Evolutionary conservation across 2,888 invertebrate genomes (phyloP).

Genomic region (Pammene fasciana): DNA sequence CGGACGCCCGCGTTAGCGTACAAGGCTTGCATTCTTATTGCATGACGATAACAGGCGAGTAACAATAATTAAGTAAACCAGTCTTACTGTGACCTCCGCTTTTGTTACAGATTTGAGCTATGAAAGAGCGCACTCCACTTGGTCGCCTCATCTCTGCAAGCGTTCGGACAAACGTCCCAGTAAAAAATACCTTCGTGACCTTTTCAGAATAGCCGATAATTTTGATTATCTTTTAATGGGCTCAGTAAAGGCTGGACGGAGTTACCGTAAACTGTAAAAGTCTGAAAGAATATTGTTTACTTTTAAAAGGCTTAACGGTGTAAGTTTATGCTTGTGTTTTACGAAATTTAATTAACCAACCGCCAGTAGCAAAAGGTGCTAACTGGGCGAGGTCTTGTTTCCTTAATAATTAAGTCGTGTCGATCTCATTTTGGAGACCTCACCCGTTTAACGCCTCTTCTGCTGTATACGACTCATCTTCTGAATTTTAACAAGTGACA

Average conservation of each 20-base stretch:
- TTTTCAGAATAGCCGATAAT: constrained; percentile 38
- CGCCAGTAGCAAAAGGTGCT: too few species aligned
- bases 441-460: too few species aligned
- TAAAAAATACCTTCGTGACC: constrained; percentile 40
- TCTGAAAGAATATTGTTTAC: not conserved
- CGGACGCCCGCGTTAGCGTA: constrained; percentile 60
- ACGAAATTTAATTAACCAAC: not conserved
- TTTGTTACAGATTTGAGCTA: not conserved
- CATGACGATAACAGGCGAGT: not conserved
- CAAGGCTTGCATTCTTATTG: constrained; percentile 27
- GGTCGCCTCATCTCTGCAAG: not conserved
- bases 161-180: constrained; percentile 22
- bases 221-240: constrained; percentile 37
- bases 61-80: not conserved
- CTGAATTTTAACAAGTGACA: too few species aligned
- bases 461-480: too few species aligned
- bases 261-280: not conserved
- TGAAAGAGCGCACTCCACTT: too few species aligned
- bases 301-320: not conserved
- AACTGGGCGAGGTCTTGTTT: too few species aligned
- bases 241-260: constrained; percentile 10
- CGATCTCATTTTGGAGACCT: too few species aligned
- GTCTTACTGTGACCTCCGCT: not conserved
- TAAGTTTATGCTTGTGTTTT: not conserved
- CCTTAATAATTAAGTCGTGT: too few species aligned